Conservation (phyloP, 2,888 invertebrate species). For the Argyresthia albistria region DNA sequence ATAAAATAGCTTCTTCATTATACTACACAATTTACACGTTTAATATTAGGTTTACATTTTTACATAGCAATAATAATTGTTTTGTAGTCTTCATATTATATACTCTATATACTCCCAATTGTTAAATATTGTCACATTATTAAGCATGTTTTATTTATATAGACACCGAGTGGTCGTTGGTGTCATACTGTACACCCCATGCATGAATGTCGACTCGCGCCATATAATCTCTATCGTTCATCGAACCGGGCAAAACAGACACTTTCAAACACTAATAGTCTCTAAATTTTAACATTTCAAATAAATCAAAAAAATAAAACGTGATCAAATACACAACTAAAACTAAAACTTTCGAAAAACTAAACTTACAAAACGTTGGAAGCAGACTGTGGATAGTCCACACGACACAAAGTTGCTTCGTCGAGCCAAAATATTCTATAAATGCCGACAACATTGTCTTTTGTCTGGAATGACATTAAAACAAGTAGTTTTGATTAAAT, state of each 20-base stretch:
- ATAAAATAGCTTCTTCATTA: conserved; percentile 65
- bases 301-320: conserved; percentile 24
- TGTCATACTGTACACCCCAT: conserved; percentile 22
- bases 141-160: conserved; percentile 41
- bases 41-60: conserved; percentile 65
- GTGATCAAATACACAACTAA: conserved; percentile 44
- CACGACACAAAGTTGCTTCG: conserved; percentile 4
- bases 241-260: background rate
- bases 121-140: conserved; percentile 70
- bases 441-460: conserved; percentile 71
- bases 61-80: conserved; percentile 69
- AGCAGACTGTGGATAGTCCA: conserved; percentile 35
- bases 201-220: too few species aligned
- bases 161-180: conserved; percentile 47
- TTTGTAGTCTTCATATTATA: conserved; percentile 61
- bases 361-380: conserved; percentile 39
- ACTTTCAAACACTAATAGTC: background rate
- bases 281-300: conserved; percentile 8
- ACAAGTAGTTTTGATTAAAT: conserved; percentile 26
- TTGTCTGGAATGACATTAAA: conserved; percentile 69
- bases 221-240: background rate
- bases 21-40: conserved; percentile 70
- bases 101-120: conserved; percentile 61
- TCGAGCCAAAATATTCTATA: conserved; percentile 53
- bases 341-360: conserved; percentile 33